Evolutionary conservation across 2,797 vertebrate species (phyloP), one percentile per base, ranked within the genome.

Genomic region (Falco novaeseelandiae): DNA sequence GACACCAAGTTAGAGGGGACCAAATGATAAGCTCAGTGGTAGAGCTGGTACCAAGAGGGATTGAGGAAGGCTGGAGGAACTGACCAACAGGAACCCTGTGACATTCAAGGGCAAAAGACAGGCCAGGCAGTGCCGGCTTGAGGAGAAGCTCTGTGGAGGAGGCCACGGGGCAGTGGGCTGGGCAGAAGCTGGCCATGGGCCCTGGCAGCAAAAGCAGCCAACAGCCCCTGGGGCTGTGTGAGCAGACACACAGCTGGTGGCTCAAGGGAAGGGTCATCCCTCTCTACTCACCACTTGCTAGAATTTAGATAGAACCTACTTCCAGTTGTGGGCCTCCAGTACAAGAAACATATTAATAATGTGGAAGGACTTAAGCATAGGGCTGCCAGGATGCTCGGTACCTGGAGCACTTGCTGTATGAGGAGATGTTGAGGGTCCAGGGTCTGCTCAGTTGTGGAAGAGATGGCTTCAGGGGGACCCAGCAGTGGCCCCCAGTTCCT

Each of bases 111-210:
- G 23, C 32, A 70, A 81, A 61, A 9, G 38, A 7, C 23, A 57
- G 30, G 27, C n/a, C 8, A 2, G 21, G 6, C 4, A 27, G 18
- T 46, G 23, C 32, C 0, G 1, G 14, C 8, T 10, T 46, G 42
- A 14, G 36, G 14, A 62, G 14, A 18, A 66, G 20, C 23, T 48
- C 17, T 84, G 18, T 23, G n/a, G 13, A 74, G 48, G n/a, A 42
- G 10, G 14, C 11, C 6, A 3, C 76, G 40, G 10, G 30, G 17
- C 38, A 42, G 21, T 9, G 34, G 57, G 36, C 30, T 81, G 57
- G 11, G 34, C n/a, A 70, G 44, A 81, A 59, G 19, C 38, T 58
- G n/a, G 19, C 46, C 10, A 6, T 38, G 27, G 36, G 12, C 44
- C 38, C 18, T 70, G 40, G 23, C 46, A 65, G 2, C 7, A 48